phyloP scores from a whole-genome alignment of 1,140 invertebrate genomes.

The Psix sp. region DNA sequence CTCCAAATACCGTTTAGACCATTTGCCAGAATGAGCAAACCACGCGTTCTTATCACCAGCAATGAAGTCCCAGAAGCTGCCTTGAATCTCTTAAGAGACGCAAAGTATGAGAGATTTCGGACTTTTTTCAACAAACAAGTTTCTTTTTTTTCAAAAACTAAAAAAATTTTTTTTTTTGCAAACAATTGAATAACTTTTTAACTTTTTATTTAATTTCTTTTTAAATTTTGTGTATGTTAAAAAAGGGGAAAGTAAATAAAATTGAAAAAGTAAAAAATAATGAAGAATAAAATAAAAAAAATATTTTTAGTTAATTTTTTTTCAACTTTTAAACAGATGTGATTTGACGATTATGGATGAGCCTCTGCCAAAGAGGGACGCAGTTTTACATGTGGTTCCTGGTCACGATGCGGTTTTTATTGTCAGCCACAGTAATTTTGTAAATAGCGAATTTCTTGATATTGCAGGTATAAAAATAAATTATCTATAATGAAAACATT shows the following conservation, averaged over 20 bases:
- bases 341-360: constrained; percentile 65
- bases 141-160: no score
- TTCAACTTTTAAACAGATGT: constrained; percentile 58
- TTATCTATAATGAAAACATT: background rate
- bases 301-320: background rate
- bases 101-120: no score
- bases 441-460: constrained; percentile 68
- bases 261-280: no score
- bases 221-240: no score
- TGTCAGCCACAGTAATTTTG: constrained; percentile 41
- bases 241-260: no score
- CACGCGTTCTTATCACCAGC: constrained; percentile 74
- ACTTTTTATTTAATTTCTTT: no score
- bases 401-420: constrained; percentile 68
- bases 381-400: constrained; percentile 62
- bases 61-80: constrained; percentile 69
- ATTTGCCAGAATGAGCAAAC: constrained; percentile 52
- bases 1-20: constrained; percentile 1
- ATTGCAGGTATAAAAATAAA: constrained; percentile 61
- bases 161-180: no score
- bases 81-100: constrained; percentile 69
- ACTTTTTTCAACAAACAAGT: background rate
- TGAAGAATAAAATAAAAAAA: no score
- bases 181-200: no score
- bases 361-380: constrained; percentile 32